Conservation (phyloP, 2,888 invertebrate species). For the Stenodera caucasica region DNA sequence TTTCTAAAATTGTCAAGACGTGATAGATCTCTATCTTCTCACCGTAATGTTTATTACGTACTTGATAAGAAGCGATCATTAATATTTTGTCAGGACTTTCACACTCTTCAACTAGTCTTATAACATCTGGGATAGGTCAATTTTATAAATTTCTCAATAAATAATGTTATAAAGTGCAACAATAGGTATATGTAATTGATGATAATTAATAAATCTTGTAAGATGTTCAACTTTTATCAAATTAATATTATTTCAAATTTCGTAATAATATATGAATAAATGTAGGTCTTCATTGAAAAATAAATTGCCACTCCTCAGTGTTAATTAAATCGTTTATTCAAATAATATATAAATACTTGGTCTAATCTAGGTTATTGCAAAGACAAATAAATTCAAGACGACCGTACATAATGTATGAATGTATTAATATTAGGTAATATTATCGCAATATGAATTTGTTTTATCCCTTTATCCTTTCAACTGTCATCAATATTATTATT, state of each 20-base stretch:
- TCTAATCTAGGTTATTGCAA: not conserved
- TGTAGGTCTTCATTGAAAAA: not conserved
- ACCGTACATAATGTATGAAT: no score
- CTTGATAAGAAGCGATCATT: not conserved
- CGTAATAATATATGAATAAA: no score
- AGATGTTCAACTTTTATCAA: not conserved
- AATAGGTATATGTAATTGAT: no score
- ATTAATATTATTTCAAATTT: no score
- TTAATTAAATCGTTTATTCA: not conserved
- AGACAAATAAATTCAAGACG: not conserved
- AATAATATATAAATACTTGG: not conserved
- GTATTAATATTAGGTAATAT: no score
- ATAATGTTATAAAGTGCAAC: not conserved
- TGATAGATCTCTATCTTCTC: not conserved
- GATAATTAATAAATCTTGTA: no score
- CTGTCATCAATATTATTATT: no score
- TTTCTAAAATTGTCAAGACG: not conserved
- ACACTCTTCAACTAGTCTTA: not conserved
- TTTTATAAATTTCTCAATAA: no score
- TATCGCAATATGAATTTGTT: no score
- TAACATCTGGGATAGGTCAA: no score
- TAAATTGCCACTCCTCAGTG: not conserved
- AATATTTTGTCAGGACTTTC: conserved; percentile 1
- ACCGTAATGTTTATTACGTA: not conserved
- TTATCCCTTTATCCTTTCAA: no score